phyloP scores from a whole-genome alignment of 2,797 vertebrate species.

The Propithecus deckenii region DNA sequence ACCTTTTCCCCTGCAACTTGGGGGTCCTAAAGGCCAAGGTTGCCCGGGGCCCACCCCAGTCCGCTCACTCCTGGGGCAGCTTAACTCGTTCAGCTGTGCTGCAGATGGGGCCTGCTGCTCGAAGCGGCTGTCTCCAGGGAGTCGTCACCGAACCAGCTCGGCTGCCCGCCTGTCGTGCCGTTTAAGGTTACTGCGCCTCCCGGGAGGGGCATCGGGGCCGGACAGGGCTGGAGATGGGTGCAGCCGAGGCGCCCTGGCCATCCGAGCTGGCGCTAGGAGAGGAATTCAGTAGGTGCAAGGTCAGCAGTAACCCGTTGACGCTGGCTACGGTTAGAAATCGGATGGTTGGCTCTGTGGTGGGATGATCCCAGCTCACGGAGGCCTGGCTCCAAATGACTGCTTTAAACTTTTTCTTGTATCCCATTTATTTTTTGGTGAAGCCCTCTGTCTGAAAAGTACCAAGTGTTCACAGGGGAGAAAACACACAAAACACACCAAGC shows the following conservation, averaged over 20 bases:
- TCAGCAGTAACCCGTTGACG: neutral
- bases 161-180: slow-evolving; percentile 13
- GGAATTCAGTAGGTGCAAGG: neutral
- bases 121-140: slow-evolving; percentile 54
- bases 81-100: slow-evolving; percentile 73
- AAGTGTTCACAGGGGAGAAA: neutral
- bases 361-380: neutral
- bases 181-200: slow-evolving; percentile 58
- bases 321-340: neutral
- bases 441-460: neutral
- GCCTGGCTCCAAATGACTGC: neutral
- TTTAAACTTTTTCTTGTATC: slow-evolving; percentile 32
- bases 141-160: slow-evolving; percentile 52
- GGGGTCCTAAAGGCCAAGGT: neutral
- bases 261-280: neutral
- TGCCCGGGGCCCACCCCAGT: neutral
- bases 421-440: neutral
- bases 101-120: slow-evolving; percentile 69
- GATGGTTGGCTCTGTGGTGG: neutral
- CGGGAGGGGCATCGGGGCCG: neutral
- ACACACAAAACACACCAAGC: neutral
- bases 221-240: neutral
- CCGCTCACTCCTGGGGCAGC: slow-evolving; percentile 11
- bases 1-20: neutral
- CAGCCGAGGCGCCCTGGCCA: neutral